Conservation (phyloP, 2,888 invertebrate genomes). For the Drosophila kokeensis region DNA sequence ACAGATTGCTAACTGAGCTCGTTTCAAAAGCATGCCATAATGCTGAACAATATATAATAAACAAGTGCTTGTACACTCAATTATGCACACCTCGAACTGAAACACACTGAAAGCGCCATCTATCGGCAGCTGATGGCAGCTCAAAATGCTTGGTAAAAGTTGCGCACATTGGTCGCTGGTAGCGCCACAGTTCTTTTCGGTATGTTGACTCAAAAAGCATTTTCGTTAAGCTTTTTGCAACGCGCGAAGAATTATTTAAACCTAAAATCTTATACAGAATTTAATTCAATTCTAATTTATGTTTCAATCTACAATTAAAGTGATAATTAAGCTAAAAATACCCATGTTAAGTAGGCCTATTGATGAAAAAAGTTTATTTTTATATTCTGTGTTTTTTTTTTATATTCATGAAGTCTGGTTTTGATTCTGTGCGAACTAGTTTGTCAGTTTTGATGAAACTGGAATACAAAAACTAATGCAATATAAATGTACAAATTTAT, state of each 20-base stretch:
- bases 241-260: constrained; percentile 5
- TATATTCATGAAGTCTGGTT: not conserved
- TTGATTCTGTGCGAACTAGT: not conserved
- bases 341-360: not conserved
- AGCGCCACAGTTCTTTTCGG: constrained; percentile 8
- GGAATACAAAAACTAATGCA: not conserved
- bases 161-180: constrained; percentile 11
- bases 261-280: not conserved
- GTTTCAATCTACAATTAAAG: not conserved
- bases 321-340: not conserved
- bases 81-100: not conserved
- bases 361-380: not conserved
- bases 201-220: not conserved
- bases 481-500: not conserved
- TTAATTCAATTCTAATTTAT: not conserved
- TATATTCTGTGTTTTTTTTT: not conserved
- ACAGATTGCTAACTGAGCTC: not conserved
- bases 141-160: not conserved
- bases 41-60: not conserved
- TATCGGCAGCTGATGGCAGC: not conserved
- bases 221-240: constrained; percentile 1
- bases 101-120: constrained; percentile 15
- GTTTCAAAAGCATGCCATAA: not conserved
- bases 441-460: not conserved
- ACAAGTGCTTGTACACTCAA: not conserved